Evolutionary conservation across 2,888 invertebrate genomes (phyloP), one percentile per base, ranked within the genome.

Genomic region (Teleogryllus oceanicus): DNA sequence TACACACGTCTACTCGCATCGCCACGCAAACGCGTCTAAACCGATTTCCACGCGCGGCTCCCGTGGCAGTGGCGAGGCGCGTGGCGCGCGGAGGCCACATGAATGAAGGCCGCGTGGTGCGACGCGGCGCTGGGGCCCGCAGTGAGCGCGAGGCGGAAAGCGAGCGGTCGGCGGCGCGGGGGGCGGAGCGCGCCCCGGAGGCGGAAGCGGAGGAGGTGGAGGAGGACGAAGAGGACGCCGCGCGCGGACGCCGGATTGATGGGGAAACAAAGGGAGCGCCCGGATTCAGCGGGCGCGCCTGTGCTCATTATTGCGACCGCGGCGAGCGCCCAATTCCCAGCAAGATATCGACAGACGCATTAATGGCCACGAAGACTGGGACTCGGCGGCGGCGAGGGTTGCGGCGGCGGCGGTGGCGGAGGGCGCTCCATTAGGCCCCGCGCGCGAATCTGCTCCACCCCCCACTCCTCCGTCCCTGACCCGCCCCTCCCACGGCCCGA

Each of bases 251-350:
- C 13, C 16, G 12, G 62, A 62, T 62, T 62, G 62, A 62, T 62
- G 62, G 62, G 62, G 62, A 62, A 77, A 77, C 77, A 77, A 77
- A 37, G 77, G 49, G 16, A 62, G 62, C 62, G 50, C 77, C 37
- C 20, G 18, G 49, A 77, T 49, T 49, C 77, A n/a, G 77, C 49
- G 77, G 50, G 20, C n/a, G 77, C 37, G 37, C 24, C 77, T 20
- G 77, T 49, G 12, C 77, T 37, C 50, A 49, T 77, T 77, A 77
- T 77, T 49, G 37, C 77, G 11, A 12, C 77, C 37, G 49, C 37
- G n/a, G 49, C 77, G n/a, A 20, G 24, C 21, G 18, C 77, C 18
- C 18, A 37, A 18, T 49, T 49, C 77, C 49, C 49, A 37, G 77
- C 49, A 49, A 77, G 49, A 49, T 49, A 37, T 77, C 77, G 49